Percentiles rank a stretch among this genome's conserved stretches.
Evolutionary conservation across 2,888 invertebrate genomes (phyloP).

Genomic region (Prosopocoilus inquinatus): DNA sequence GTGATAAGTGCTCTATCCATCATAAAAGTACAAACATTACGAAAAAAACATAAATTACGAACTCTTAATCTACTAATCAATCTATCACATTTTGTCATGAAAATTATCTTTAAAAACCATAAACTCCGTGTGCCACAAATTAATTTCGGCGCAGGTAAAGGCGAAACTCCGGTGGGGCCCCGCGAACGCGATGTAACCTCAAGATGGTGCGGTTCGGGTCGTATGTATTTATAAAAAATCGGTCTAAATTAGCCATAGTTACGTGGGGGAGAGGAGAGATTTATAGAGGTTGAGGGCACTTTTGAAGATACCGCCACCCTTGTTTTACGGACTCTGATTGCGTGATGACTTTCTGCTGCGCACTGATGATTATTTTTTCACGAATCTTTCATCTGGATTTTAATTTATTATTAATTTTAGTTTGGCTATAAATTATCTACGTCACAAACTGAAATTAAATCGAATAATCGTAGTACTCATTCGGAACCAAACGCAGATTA

Average conservation of each 20-base stretch:
- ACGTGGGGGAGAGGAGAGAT: constrained; percentile 32
- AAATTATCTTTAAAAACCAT: constrained; percentile 42
- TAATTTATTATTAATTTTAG: too few relatives aligned
- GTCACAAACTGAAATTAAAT: too few relatives aligned
- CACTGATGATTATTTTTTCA: constrained; percentile 20
- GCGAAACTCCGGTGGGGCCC: background rate
- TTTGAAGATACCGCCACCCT: constrained; percentile 38
- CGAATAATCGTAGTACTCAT: too few relatives aligned
- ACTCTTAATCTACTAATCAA: constrained; percentile 43
- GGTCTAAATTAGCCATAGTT: constrained; percentile 40
- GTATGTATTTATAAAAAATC: constrained; percentile 35
- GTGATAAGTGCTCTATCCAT: constrained; percentile 42
- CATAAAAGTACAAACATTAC: constrained; percentile 39
- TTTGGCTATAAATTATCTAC: too few relatives aligned
- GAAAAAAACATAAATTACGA: constrained; percentile 37
- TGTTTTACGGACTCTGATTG: constrained; percentile 29
- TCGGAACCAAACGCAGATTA: too few relatives aligned
- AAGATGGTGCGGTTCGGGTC: constrained; percentile 27
- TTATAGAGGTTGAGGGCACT: constrained; percentile 33
- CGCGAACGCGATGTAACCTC: constrained; percentile 25
- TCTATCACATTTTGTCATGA: constrained; percentile 47
- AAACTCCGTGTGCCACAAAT: constrained; percentile 30
- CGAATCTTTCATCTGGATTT: constrained; percentile 9
- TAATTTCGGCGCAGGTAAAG: constrained; percentile 26
- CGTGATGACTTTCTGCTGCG: constrained; percentile 29